These are phyloP conservation scores for Callyntrura guangdongensis DNA, from an alignment of 2,888 invertebrate genomes.

Conservation along the genomic window DNA sequence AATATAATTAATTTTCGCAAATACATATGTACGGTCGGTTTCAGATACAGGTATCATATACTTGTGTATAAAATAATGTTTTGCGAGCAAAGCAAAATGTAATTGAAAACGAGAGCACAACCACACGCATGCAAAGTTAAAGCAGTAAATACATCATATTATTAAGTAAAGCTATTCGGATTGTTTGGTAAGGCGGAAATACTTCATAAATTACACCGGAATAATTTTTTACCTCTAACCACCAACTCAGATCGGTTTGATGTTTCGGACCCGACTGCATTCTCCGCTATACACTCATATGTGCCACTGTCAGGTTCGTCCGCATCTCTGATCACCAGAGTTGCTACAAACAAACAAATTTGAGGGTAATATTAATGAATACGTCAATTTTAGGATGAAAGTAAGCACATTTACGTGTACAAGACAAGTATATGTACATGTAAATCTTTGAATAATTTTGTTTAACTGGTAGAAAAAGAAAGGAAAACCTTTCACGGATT, in stretches of 20 bases:
- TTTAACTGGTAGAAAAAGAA: neutral
- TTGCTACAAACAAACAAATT: constrained; percentile 88
- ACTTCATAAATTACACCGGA: neutral
- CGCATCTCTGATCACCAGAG: constrained; percentile 95
- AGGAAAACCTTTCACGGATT: no score
- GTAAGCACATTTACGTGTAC: neutral
- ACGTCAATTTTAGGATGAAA: neutral
- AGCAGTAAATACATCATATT: no score
- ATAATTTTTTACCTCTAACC: constrained; percentile 92
- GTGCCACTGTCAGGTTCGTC: constrained; percentile 97
- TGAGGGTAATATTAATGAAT: constrained; percentile 24
- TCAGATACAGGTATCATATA: no score
- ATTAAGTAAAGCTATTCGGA: neutral
- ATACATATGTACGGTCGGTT: no score
- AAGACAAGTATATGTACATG: no score
- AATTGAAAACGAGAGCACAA: no score
- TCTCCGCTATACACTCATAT: constrained; percentile 98
- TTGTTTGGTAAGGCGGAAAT: constrained; percentile 35
- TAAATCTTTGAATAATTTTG: no score
- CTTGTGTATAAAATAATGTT: no score
- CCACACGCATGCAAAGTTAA: no score
- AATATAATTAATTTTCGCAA: no score
- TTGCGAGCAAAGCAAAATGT: no score
- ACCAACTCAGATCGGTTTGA: constrained; percentile 94
- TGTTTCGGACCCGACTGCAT: constrained; percentile 96